A percentile compares a stretch with the other conserved stretches of the same genome.
phyloP scores from a whole-genome alignment of 1,140 invertebrate species.

The Zophobas morio region DNA sequence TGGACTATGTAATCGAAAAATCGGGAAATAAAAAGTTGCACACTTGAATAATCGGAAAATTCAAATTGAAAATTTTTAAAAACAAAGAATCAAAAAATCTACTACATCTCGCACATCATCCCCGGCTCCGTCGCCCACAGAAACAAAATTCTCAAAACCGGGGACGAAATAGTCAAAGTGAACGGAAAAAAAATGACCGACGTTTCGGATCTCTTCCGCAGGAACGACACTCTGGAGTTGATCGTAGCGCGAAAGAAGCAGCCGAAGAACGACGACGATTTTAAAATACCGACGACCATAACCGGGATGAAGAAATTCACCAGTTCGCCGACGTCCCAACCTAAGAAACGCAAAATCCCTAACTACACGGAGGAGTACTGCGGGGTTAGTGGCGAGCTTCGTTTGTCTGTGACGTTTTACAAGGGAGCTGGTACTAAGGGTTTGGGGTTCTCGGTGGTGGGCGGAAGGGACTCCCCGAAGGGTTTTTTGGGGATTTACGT shows the following conservation, averaged over 20 bases:
- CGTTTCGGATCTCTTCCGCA: conserved; percentile 68
- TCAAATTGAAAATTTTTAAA: no score
- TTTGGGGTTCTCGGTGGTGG: conserved; percentile 86
- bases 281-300: conserved; percentile 32
- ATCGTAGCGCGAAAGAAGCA: conserved; percentile 5
- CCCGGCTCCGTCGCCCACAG: conserved; percentile 73
- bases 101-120: conserved; percentile 72
- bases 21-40: no score
- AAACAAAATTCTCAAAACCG: conserved; percentile 82
- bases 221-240: conserved; percentile 43
- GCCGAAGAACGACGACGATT: not conserved
- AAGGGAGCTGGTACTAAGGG: conserved; percentile 80
- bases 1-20: no score
- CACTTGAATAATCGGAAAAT: no score
- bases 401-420: conserved; percentile 73
- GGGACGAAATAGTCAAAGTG: conserved; percentile 89
- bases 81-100: no score
- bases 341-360: not conserved
- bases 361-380: conserved; percentile 3
- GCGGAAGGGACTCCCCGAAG: conserved; percentile 82
- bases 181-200: conserved; percentile 83
- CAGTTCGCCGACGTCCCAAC: not conserved
- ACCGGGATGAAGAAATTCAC: conserved; percentile 62
- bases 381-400: conserved; percentile 13
- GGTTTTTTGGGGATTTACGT: conserved; percentile 87